Conservation (phyloP, 2,797 vertebrate genomes). For the Leucoraja ocellata region DNA sequence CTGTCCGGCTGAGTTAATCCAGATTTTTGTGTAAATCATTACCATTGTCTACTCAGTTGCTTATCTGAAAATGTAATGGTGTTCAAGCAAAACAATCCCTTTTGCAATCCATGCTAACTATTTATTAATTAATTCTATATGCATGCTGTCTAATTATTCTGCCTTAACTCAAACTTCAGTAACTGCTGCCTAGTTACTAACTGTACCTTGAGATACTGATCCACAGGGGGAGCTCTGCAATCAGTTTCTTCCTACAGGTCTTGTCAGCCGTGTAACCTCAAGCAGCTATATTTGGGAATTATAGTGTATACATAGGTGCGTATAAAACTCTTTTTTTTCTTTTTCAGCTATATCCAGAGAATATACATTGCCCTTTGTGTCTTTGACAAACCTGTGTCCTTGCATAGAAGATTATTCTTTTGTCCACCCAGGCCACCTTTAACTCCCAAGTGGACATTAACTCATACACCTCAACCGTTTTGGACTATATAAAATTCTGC, state of each 20-base stretch:
- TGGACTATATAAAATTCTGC: too few species aligned
- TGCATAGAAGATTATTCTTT: not conserved
- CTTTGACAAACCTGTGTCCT: not conserved
- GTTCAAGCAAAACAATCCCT: too few species aligned
- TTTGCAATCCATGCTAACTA: too few species aligned
- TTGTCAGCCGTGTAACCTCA: not conserved
- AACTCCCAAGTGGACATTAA: too few species aligned
- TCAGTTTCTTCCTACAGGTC: not conserved
- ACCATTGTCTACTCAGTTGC: too few species aligned
- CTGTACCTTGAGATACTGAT: not conserved
- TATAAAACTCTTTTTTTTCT: not conserved
- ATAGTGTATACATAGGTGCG: not conserved
- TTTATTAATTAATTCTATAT: too few species aligned
- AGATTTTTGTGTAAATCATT: too few species aligned
- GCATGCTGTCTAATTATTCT: not conserved
- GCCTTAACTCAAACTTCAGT: not conserved
- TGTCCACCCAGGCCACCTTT: too few species aligned
- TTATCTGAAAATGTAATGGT: too few species aligned
- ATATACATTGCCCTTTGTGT: not conserved
- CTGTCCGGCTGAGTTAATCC: too few species aligned
- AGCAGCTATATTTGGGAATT: not conserved
- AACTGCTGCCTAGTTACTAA: not conserved
- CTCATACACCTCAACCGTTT: too few species aligned
- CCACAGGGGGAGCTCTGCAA: slow-evolving; percentile 22
- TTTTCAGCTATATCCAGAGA: not conserved